A percentile compares a stretch with the other conserved stretches of the same genome.
Conservation (phyloP, 53 echinoderm and acorn worm genomes). For the Holothuria leucospilota region DNA sequence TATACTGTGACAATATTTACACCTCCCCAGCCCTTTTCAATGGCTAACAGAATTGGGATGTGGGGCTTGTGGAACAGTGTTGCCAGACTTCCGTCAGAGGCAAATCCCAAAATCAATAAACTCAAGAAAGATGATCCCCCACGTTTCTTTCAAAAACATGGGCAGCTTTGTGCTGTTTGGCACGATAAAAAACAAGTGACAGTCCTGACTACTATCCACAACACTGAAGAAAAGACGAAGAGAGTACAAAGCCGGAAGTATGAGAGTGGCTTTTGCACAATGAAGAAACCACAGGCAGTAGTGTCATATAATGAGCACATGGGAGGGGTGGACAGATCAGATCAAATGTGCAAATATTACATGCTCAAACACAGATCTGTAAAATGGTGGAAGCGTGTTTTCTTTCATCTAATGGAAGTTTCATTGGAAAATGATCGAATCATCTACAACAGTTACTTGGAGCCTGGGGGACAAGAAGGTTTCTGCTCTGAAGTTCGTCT, state of each 20-base stretch:
- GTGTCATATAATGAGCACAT: neutral
- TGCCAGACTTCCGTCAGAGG: neutral
- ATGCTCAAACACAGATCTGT: slow-evolving; percentile 15
- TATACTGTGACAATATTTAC: slow-evolving; percentile 35
- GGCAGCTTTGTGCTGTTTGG: neutral
- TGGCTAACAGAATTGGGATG: neutral
- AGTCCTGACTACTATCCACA: neutral
- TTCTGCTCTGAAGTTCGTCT: too few relatives aligned
- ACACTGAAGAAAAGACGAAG: neutral
- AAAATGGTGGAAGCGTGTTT: slow-evolving; percentile 25
- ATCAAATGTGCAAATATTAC: slow-evolving; percentile 36
- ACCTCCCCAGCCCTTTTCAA: slow-evolving; percentile 11
- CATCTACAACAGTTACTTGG: slow-evolving; percentile 17
- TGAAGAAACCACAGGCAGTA: neutral
- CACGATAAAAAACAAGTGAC: slow-evolving; percentile 32
- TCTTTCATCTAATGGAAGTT: neutral
- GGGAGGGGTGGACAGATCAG: slow-evolving; percentile 30
- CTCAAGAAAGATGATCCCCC: neutral
- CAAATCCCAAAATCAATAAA: slow-evolving; percentile 45
- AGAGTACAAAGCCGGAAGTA: neutral
- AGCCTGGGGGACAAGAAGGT: neutral
- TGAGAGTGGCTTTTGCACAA: neutral
- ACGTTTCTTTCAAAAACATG: slow-evolving; percentile 22
- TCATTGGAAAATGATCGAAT: neutral
- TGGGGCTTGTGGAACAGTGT: slow-evolving; percentile 36